Conservation (phyloP, 1,140 invertebrate genomes). For the Paraescarpia echinospica region DNA sequence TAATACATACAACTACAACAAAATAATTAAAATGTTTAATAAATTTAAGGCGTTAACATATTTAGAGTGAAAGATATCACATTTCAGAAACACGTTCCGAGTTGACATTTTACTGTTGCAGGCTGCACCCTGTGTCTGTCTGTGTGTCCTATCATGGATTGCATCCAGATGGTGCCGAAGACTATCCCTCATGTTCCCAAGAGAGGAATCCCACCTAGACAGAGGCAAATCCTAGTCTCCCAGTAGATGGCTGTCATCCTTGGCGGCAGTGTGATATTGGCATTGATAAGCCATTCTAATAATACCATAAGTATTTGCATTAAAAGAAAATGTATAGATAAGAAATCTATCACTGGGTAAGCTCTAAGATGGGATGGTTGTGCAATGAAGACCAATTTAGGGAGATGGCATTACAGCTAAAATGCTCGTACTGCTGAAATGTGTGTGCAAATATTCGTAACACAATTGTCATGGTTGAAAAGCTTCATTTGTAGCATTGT, state of each 20-base stretch:
- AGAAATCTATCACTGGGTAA: background rate
- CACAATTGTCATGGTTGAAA: background rate
- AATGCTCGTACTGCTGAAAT: background rate
- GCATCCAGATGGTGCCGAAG: slow-evolving; percentile 75
- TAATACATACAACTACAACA: too few species aligned
- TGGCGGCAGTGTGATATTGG: too few species aligned
- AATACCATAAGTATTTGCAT: slow-evolving; percentile 34
- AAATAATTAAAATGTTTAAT: too few species aligned
- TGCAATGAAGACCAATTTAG: background rate
- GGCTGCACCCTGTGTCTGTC: slow-evolving; percentile 87
- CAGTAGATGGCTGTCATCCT: too few species aligned
- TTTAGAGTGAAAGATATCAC: background rate
- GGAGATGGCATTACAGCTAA: background rate
- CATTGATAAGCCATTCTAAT: slow-evolving; percentile 31
- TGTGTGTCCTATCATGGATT: slow-evolving; percentile 98
- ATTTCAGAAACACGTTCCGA: background rate
- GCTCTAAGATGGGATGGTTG: background rate
- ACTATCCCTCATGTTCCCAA: slow-evolving; percentile 56
- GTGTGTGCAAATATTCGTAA: background rate
- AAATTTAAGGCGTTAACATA: too few species aligned
- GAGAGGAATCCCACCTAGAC: slow-evolving; percentile 45
- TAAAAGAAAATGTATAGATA: slow-evolving; percentile 27
- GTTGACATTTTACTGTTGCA: slow-evolving; percentile 36
- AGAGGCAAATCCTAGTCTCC: background rate
- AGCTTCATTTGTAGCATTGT: background rate